Percentiles rank a stretch among this genome's conserved stretches.
Conservation (phyloP, 2,888 invertebrate genomes). For the Coecobrya sp. region DNA sequence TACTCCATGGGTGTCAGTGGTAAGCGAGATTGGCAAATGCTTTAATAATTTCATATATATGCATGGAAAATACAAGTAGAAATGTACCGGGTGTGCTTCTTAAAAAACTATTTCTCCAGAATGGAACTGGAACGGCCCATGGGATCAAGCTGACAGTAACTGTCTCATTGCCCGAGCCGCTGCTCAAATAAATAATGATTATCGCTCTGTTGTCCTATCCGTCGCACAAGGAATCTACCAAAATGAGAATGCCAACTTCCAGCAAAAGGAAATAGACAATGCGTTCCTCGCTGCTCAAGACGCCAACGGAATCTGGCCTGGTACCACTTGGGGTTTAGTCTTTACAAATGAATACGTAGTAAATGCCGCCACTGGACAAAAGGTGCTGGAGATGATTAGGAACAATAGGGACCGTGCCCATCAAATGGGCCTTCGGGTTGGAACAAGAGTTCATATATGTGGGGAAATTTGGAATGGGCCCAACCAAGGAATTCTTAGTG, state of each 20-base stretch:
- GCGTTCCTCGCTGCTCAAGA: conserved; percentile 84
- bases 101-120: too few species aligned
- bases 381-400: conserved; percentile 84
- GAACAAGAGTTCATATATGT: conserved; percentile 84
- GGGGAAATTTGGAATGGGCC: conserved; percentile 83
- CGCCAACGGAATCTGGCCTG: conserved; percentile 81
- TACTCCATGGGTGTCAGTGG: conserved; percentile 85
- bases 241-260: conserved; percentile 63
- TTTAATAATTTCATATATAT: background rate
- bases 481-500: conserved; percentile 75
- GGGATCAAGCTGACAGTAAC: conserved; percentile 85
- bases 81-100: too few species aligned
- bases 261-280: conserved; percentile 84
- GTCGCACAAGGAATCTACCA: conserved; percentile 85
- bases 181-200: conserved; percentile 83
- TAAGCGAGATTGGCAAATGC: conserved; percentile 47
- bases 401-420: conserved; percentile 82
- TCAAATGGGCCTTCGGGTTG: conserved; percentile 80
- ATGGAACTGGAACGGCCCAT: conserved; percentile 81
- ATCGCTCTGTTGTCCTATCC: conserved; percentile 75
- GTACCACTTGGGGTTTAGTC: conserved; percentile 84
- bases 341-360: conserved; percentile 85
- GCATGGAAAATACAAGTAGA: too few species aligned
- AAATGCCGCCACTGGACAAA: conserved; percentile 48
- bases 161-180: conserved; percentile 84